These are phyloP conservation scores for Epinephelus awoara DNA, from an alignment of 2,797 vertebrate species.

Conservation along the genomic window DNA sequence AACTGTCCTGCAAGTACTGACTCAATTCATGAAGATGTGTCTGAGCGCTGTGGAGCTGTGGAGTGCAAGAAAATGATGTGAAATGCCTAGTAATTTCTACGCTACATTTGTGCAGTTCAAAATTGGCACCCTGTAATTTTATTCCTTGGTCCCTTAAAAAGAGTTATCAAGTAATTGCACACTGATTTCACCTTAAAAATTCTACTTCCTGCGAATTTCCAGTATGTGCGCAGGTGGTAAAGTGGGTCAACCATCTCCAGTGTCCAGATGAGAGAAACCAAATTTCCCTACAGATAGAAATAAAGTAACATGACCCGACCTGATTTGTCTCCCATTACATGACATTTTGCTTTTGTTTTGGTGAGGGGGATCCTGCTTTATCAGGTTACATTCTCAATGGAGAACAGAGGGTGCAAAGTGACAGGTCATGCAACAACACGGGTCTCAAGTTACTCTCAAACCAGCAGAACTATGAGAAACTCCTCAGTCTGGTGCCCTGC, in stretches of 20 bases:
- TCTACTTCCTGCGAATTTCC: neutral
- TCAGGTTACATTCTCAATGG: conserved; percentile 14
- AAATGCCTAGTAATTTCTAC: conserved; percentile 1
- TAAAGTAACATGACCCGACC: too few species aligned
- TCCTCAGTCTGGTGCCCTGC: neutral
- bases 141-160: neutral
- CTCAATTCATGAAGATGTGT: conserved; percentile 5
- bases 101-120: neutral
- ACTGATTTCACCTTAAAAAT: neutral
- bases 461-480: conserved; percentile 10
- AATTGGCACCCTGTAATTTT: neutral
- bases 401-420: conserved; percentile 18
- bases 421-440: conserved; percentile 30
- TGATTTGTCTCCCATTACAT: neutral
- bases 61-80: neutral
- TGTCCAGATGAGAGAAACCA: too few species aligned
- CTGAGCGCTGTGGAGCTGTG: neutral
- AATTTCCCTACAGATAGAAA: too few species aligned
- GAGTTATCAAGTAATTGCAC: neutral
- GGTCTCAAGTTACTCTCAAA: neutral
- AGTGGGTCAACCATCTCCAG: conserved; percentile 4
- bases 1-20: conserved; percentile 43
- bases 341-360: conserved; percentile 44
- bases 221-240: neutral
- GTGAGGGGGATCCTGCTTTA: conserved; percentile 17